Base-by-base conservation (phyloP, 2,797 vertebrate genomes). In the Esox masquinongy region DNA sequence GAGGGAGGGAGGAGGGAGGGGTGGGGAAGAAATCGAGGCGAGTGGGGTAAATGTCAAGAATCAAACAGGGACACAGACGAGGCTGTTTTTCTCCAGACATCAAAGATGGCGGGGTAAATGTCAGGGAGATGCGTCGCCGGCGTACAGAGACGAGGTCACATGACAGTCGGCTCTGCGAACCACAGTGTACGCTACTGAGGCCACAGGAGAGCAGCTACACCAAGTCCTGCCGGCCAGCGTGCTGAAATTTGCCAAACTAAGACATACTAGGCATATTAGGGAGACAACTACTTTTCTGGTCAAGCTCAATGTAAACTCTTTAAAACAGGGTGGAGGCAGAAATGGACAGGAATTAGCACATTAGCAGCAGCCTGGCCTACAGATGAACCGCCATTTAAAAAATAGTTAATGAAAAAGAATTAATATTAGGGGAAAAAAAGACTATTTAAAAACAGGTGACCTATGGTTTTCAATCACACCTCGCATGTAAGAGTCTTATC, bases 161-260 rank as follows among this genome's bases (percentile, higher is more conserved):
- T 77, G 68, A 84, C 71, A 84, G 89, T 87, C 63, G 79, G 85
- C 84, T 90, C 88, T 88, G 89, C 87, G 84, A 82, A 87, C 74
- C 67, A 79, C 74, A 79, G 74, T 77, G 74, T 80, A 80, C 75
- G 68, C 79, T 81, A 77, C 11, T 3, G 56, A 70, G 85, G 86
- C 85, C 82, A 78, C 81, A 77, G 76, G 83, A 63, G 76, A 89
- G 78, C 79, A 24, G 15, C 81, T 72, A 24, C 80, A 83, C 29
- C 1, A 83, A 16, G 72, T 81, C 80, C 80, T 12, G 26, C 7
- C 1, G 84, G 24, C 7, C 1, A 83, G 69, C 5, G 4, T 79
- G 79, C 81, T 16, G 36, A 53, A 81, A 78, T 36, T 29, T 79
- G 63, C 59, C 19, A 15, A 63, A 29, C 1, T 63, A 73, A 80